phyloP scores from a whole-genome alignment of 2,797 vertebrate genomes.

The Muscicapa comitata region DNA sequence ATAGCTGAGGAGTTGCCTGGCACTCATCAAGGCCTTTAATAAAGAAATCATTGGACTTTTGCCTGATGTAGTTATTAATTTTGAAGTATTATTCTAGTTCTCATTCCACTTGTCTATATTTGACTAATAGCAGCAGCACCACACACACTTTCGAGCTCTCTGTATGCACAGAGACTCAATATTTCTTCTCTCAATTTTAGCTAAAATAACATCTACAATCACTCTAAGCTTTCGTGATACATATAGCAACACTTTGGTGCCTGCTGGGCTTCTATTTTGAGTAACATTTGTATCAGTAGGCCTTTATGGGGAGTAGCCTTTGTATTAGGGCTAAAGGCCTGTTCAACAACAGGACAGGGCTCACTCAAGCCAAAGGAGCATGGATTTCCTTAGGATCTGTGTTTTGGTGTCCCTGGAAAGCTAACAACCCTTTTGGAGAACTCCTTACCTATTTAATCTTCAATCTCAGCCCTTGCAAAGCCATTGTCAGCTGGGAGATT shows the following conservation, averaged over 20 bases:
- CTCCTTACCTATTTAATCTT: background rate
- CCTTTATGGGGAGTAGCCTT: background rate
- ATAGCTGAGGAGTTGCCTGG: background rate
- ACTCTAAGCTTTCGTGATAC: background rate
- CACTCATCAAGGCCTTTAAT: conserved; percentile 23
- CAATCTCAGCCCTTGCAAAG: background rate
- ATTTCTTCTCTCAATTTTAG: conserved; percentile 27
- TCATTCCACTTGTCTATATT: conserved; percentile 41
- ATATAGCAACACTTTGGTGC: background rate
- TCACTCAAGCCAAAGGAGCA: background rate
- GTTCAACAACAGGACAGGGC: background rate
- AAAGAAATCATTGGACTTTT: conserved; percentile 53
- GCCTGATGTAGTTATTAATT: conserved; percentile 46
- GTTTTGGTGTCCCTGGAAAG: background rate
- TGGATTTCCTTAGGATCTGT: background rate
- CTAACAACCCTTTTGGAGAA: background rate
- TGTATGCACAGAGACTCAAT: background rate
- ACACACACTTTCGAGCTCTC: background rate
- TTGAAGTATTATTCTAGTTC: conserved; percentile 55
- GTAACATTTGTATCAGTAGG: background rate
- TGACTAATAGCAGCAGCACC: conserved; percentile 21
- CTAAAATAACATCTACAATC: conserved; percentile 41
- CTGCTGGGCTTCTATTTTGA: background rate
- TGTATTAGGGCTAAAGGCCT: background rate
- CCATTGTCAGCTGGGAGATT: background rate